Percentiles rank a stretch among this genome's conserved stretches.
Evolutionary conservation across 2,888 invertebrate genomes (phyloP).

Genomic region (Sipha maydis): DNA sequence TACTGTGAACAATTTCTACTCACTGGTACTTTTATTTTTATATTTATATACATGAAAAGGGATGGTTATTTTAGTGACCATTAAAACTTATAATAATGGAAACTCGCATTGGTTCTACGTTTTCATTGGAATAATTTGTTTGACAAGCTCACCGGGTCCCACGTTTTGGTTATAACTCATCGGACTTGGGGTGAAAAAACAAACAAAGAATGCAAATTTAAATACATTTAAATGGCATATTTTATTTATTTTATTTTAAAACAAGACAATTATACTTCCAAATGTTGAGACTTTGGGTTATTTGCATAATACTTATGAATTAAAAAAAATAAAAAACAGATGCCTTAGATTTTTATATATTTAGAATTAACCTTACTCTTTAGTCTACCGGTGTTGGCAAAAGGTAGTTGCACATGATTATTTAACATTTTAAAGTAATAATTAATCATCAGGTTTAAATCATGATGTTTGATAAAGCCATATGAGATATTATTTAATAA

Average conservation of each 20-base stretch:
- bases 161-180: slow-evolving; percentile 22
- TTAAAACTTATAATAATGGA: background rate
- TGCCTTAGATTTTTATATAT: too few relatives aligned
- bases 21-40: background rate
- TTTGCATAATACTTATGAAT: background rate
- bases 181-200: background rate
- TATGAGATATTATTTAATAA: background rate
- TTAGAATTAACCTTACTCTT: too few relatives aligned
- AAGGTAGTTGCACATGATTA: background rate
- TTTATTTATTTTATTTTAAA: background rate
- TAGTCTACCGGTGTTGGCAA: too few relatives aligned
- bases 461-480: background rate
- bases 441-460: background rate
- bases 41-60: background rate
- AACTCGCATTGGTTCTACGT: slow-evolving; percentile 1
- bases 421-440: background rate
- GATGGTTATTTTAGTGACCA: slow-evolving; percentile 5
- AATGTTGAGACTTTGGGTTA: background rate
- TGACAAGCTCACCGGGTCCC: slow-evolving; percentile 29
- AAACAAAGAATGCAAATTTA: slow-evolving; percentile 34
- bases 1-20: background rate
- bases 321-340: background rate
- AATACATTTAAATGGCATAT: slow-evolving; percentile 38
- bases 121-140: slow-evolving; percentile 38
- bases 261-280: slow-evolving; percentile 31